Conservation (phyloP, 2,797 vertebrate species). For the Todus mexicanus region DNA sequence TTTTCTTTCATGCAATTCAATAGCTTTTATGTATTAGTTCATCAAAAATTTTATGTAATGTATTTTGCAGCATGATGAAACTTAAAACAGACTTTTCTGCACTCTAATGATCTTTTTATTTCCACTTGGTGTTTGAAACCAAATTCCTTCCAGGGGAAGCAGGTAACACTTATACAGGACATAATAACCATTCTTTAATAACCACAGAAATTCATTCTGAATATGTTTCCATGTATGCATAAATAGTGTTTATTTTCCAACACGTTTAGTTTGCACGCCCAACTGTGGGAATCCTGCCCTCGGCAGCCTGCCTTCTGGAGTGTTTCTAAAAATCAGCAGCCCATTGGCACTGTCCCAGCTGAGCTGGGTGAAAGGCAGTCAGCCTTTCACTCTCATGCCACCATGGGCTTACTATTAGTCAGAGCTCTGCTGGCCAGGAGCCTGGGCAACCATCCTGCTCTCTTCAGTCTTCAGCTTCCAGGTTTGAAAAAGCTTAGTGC, state of each 20-base stretch:
- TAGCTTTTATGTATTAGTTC: not conserved
- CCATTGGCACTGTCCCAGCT: not conserved
- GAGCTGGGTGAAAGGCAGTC: not conserved
- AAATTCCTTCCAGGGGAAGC: not conserved
- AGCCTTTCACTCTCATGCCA: not conserved
- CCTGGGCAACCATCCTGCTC: rapidly evolving
- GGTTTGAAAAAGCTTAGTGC: not conserved
- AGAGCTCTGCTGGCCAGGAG: not conserved
- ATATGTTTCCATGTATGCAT: not conserved
- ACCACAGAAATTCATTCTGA: not conserved
- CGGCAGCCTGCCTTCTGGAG: not conserved
- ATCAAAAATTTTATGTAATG: not conserved
- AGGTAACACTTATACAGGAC: not conserved
- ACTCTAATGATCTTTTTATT: not conserved
- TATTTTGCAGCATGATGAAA: conserved; percentile 22
- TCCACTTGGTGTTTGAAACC: not conserved
- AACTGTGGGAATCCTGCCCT: not conserved
- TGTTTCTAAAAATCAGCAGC: not conserved
- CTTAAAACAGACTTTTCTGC: not conserved
- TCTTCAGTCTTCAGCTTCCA: not conserved
- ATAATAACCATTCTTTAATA: not conserved
- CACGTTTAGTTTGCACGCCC: not conserved
- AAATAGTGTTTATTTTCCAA: not conserved
- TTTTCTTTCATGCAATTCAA: conserved; percentile 1
- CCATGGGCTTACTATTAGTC: not conserved